These are phyloP conservation scores for Caradrina clavipalpis DNA, from an alignment of 2,888 invertebrate genomes.

Conservation along the genomic window DNA sequence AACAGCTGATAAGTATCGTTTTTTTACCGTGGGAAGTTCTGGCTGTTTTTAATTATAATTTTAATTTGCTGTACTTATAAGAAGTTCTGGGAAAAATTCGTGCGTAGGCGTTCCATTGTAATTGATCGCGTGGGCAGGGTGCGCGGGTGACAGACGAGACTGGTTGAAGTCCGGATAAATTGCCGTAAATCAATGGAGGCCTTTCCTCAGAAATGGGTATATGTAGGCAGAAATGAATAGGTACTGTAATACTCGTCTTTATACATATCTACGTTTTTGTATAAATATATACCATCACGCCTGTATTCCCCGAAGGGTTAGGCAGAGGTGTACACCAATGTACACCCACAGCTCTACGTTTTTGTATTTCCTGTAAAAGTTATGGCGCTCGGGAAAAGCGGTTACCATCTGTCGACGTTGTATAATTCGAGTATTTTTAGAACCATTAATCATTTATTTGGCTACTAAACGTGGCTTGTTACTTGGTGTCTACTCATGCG, in stretches of 20 bases:
- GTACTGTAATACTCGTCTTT: background rate
- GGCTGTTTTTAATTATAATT: slow-evolving; percentile 20
- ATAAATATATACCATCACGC: no score
- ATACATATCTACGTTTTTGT: background rate
- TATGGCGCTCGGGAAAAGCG: background rate
- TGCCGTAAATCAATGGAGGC: slow-evolving; percentile 3
- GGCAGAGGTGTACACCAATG: no score
- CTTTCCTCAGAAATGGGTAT: background rate
- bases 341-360: background rate
- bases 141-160: slow-evolving; percentile 13
- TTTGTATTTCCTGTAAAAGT: slow-evolving; percentile 8
- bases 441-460: background rate
- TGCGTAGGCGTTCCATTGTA: slow-evolving; percentile 17
- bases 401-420: slow-evolving; percentile 24
- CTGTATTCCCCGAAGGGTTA: no score
- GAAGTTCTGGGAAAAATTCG: slow-evolving; percentile 8
- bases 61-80: slow-evolving; percentile 7
- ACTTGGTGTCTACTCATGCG: background rate
- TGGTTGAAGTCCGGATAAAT: background rate
- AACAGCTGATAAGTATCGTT: slow-evolving; percentile 22
- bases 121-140: slow-evolving; percentile 21
- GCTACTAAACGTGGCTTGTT: background rate
- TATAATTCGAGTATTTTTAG: background rate
- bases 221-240: slow-evolving; percentile 9
- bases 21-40: background rate